Conservation (phyloP, 2,888 invertebrate genomes). For the Stenotaenia linearis region DNA sequence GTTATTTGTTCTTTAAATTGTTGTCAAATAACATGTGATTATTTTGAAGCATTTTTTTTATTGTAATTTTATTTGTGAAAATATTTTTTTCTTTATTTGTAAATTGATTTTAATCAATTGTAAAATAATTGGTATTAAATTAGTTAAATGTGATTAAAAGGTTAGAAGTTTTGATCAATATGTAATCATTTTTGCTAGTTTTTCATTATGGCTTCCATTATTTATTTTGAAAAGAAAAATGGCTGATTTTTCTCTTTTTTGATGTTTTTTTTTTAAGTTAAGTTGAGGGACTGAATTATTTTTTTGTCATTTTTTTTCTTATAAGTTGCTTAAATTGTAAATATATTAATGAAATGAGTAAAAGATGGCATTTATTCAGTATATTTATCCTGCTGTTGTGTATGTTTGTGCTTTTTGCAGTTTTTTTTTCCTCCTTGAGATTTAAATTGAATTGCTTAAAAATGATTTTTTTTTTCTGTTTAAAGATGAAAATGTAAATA, state of each 20-base stretch:
- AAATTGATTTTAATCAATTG: too few relatives aligned
- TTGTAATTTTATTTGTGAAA: too few relatives aligned
- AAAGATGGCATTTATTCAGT: neutral
- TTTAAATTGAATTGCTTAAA: neutral
- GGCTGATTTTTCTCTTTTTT: neutral
- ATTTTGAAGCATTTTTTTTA: neutral
- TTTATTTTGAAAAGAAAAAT: neutral
- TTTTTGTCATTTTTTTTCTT: neutral
- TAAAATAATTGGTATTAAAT: neutral
- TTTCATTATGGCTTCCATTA: neutral
- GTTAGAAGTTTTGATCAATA: neutral
- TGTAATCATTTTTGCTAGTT: neutral
- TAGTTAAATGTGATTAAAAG: conserved; percentile 6
- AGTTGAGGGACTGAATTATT: neutral
- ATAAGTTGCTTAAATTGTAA: neutral
- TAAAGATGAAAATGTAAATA: neutral
- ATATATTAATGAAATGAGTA: neutral
- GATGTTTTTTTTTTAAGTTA: neutral
- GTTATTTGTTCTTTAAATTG: neutral
- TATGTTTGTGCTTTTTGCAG: conserved; percentile 14
- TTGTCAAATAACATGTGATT: neutral
- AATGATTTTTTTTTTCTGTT: neutral
- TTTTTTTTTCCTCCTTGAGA: neutral
- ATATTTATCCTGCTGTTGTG: conserved; percentile 1
- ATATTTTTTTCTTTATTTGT: neutral